Base-by-base conservation (phyloP, 1,140 invertebrate genomes). In the Drosophila equinoxialis region DNA sequence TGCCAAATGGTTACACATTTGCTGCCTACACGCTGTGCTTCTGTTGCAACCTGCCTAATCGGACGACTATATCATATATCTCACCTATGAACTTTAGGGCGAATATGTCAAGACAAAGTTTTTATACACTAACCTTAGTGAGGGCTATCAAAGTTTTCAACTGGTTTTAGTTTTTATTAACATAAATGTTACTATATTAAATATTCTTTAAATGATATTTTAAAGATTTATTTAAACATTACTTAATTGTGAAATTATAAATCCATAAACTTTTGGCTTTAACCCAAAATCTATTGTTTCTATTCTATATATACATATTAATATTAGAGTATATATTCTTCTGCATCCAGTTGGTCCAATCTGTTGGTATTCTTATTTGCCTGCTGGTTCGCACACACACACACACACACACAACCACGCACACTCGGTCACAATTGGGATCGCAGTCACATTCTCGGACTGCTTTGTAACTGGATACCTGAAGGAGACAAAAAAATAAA, bases 391-490 rank as follows among this genome's bases (percentile, higher is more conserved):
- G 42, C 6, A 17, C 17, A 17, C 17, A 17, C 17, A 17, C 3
- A 42, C 41, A 13, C 3, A 42, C 41, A 13, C 14, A 66, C 51
- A 54, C 30, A 64, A 62, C 51, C 45, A 67, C 59, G 67, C 63
- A 66, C 23, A 26, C 39, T n/a, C 33, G 57, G 26, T 30, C 55
- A 41, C 17, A 51, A 20, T 51, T 51, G 45, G 17, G 23, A 51
- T 51, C 45, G 17, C 45, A 51, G 45, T 48, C 45, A 14, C 45
- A 51, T 20, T 51, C 45, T 51, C 45, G 45, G 45, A 51, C 63
- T 71, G 60, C 70, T 68, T 65, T 60, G 66, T 57, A 67, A 79
- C 66, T 66, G 70, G 59, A 61, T 51, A 71, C 37, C 59, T 68
- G 48, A 11, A 63, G 71, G 65, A 48, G 20, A 14, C 11, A 48